Percentiles rank a stretch among this genome's conserved stretches.
Evolutionary conservation across 2,113 vertebrate genomes (phyloP).

Genomic region (Perognathus longimembris): DNA sequence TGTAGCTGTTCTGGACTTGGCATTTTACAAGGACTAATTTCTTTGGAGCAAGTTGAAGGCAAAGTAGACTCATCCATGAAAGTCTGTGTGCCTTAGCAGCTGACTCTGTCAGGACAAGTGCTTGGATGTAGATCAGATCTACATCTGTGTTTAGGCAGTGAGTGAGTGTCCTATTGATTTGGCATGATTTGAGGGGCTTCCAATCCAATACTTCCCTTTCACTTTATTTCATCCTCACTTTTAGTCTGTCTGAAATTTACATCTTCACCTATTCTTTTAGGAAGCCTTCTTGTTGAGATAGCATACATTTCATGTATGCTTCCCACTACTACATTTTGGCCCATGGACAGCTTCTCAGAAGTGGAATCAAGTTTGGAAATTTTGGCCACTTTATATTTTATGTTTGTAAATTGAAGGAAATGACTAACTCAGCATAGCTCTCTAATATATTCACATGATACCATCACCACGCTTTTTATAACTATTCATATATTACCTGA

Average conservation of each 20-base stretch:
- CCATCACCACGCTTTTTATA: not conserved
- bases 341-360: not conserved
- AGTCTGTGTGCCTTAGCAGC: not conserved
- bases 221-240: not conserved
- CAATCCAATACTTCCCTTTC: not conserved
- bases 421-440: not conserved
- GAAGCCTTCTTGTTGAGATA: slow-evolving; percentile 1
- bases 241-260: slow-evolving; percentile 44
- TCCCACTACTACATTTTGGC: not conserved
- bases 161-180: not conserved
- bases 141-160: not conserved
- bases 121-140: not conserved
- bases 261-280: not conserved
- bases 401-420: not conserved
- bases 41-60: slow-evolving; percentile 52
- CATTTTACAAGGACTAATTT: not conserved
- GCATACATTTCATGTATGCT: not conserved
- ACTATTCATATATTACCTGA: not conserved
- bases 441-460: not conserved
- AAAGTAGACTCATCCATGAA: not conserved
- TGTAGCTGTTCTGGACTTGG: slow-evolving; percentile 51
- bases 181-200: slow-evolving; percentile 18
- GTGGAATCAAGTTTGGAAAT: not conserved
- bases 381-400: not conserved
- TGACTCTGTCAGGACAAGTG: not conserved